phyloP scores from a whole-genome alignment of 2,888 invertebrate genomes.

The Tineola bisselliella region DNA sequence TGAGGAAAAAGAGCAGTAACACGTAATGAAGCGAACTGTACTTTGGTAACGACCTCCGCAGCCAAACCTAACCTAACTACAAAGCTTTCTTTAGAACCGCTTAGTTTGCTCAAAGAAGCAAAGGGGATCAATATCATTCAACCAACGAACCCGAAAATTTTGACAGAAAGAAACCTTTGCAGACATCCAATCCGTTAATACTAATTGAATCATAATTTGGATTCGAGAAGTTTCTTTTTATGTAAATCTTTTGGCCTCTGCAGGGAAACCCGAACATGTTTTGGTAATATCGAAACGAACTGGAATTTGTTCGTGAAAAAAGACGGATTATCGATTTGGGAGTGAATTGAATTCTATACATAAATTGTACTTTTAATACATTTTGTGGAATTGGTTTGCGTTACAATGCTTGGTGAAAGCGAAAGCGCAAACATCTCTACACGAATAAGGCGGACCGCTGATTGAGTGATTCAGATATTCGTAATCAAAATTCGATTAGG shows the following conservation, averaged over 20 bases:
- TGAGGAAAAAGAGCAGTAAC: slow-evolving; percentile 27
- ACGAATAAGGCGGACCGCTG: slow-evolving; percentile 15
- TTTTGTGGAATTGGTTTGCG: slow-evolving; percentile 14
- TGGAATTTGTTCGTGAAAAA: slow-evolving; percentile 26
- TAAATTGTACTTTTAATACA: neutral
- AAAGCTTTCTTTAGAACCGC: slow-evolving; percentile 43
- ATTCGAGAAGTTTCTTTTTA: slow-evolving; percentile 63
- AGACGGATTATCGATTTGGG: slow-evolving; percentile 29
- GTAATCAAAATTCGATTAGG: slow-evolving; percentile 18
- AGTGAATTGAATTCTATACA: slow-evolving; percentile 2
- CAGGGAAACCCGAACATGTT: slow-evolving; percentile 46
- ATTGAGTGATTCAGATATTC: slow-evolving; percentile 14
- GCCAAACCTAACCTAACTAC: slow-evolving; percentile 42
- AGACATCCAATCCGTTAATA: slow-evolving; percentile 56
- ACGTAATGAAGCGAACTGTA: slow-evolving; percentile 31
- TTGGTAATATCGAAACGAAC: slow-evolving; percentile 44
- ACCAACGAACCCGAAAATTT: slow-evolving; percentile 53
- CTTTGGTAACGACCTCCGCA: slow-evolving; percentile 10
- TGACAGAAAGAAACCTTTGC: slow-evolving; percentile 8
- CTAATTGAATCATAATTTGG: slow-evolving; percentile 68
- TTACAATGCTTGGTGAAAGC: slow-evolving; percentile 10
- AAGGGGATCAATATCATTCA: slow-evolving; percentile 48
- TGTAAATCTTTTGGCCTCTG: slow-evolving; percentile 57
- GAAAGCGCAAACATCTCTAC: slow-evolving; percentile 5
- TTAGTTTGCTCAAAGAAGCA: slow-evolving; percentile 61